Percentiles rank a stretch among this genome's conserved stretches.
Evolutionary conservation across 2,113 vertebrate genomes (phyloP).

Genomic region (Bungarus multicinctus): DNA sequence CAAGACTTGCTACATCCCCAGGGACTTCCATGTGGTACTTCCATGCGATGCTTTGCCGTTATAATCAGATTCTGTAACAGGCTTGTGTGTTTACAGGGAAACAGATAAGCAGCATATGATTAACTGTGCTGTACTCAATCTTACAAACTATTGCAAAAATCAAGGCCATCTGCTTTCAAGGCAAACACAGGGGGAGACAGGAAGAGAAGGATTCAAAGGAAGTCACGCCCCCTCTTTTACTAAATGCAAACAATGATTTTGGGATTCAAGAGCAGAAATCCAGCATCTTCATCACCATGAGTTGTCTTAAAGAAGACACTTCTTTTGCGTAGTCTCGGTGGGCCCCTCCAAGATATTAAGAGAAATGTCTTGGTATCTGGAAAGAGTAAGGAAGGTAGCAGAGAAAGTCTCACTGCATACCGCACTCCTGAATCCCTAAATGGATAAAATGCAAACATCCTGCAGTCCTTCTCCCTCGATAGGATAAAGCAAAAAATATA

Average conservation of each 20-base stretch:
- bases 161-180: slow-evolving; percentile 4
- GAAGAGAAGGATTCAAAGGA: background rate
- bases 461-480: background rate
- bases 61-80: background rate
- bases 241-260: background rate
- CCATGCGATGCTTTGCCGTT: background rate
- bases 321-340: background rate
- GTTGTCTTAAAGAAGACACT: too few relatives aligned
- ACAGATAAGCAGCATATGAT: slow-evolving; percentile 12
- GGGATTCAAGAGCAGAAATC: background rate
- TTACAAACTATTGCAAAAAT: slow-evolving; percentile 2
- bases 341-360: background rate
- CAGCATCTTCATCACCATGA: background rate
- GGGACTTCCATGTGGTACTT: background rate
- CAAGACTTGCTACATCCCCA: background rate
- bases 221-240: background rate
- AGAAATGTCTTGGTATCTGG: background rate
- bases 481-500: background rate
- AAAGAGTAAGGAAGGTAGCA: background rate
- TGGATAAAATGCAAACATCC: background rate
- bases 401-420: background rate
- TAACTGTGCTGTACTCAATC: background rate
- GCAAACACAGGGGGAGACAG: background rate
- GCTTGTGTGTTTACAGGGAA: background rate
- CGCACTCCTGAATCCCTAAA: background rate